These are phyloP conservation scores for Aleiodes testaceus DNA, from an alignment of 2,888 invertebrate species.

Conservation along the genomic window DNA sequence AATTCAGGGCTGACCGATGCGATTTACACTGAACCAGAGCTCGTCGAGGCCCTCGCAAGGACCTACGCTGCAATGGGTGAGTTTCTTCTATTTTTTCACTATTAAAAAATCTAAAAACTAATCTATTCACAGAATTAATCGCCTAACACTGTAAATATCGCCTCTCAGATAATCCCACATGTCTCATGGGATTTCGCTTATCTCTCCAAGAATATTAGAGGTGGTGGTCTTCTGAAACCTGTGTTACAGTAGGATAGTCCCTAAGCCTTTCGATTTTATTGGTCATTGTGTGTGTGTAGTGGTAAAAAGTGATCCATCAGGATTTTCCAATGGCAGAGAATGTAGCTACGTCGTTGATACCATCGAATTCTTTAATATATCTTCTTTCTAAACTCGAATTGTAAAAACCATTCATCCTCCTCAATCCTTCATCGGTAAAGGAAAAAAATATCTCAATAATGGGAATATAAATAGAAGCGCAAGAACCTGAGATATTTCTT, in stretches of 20 bases:
- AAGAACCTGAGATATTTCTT: too few species aligned
- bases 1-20: conserved; percentile 43
- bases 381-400: not conserved
- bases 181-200: conserved; percentile 5
- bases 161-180: not conserved
- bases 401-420: conserved; percentile 1
- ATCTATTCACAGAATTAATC: not conserved
- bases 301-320: conserved; percentile 30
- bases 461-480: too few species aligned
- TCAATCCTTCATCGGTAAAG: conserved; percentile 8
- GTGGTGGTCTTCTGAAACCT: conserved; percentile 15
- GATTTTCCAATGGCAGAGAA: conserved; percentile 22
- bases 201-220: conserved; percentile 5
- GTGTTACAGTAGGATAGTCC: not conserved
- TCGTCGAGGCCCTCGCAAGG: conserved; percentile 51
- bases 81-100: conserved; percentile 24
- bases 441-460: not conserved
- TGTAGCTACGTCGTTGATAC: conserved; percentile 1
- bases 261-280: conserved; percentile 17
- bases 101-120: too few species aligned
- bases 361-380: conserved; percentile 13
- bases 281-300: not conserved
- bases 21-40: conserved; percentile 48
- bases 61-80: conserved; percentile 53
- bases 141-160: not conserved